Conservation (phyloP, 2,797 vertebrate genomes). For the Crocodylus rhombifer region DNA sequence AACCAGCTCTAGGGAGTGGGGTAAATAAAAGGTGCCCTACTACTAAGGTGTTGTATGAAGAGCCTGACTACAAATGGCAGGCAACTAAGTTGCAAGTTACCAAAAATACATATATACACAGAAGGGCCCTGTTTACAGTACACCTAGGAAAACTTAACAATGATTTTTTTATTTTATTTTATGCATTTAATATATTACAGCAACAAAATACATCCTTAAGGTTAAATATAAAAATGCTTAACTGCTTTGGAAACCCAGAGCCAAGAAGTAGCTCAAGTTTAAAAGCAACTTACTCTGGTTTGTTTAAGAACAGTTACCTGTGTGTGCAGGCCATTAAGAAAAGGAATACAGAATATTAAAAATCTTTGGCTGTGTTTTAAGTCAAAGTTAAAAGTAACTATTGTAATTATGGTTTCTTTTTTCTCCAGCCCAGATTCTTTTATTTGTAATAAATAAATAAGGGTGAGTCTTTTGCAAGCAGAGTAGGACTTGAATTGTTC, state of each 20-base stretch:
- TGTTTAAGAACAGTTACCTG: background rate
- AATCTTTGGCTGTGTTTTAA: background rate
- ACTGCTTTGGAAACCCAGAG: background rate
- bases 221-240: background rate
- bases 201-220: background rate
- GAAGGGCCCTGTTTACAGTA: background rate
- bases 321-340: background rate
- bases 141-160: background rate
- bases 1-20: background rate
- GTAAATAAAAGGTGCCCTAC: background rate
- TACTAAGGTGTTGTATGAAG: background rate
- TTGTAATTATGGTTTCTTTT: conserved; percentile 11
- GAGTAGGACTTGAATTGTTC: conserved; percentile 24
- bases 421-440: conserved; percentile 39
- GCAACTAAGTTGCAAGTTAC: background rate
- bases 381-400: conserved; percentile 32
- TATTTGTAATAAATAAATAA: conserved; percentile 39
- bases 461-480: conserved; percentile 23
- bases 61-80: background rate
- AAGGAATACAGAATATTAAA: conserved; percentile 37
- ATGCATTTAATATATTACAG: background rate
- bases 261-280: background rate
- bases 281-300: background rate
- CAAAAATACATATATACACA: background rate
- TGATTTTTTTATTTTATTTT: background rate